Percentiles rank a stretch among this genome's conserved stretches.
Conservation (phyloP, 2,888 invertebrate genomes). For the Drosophila histrio region DNA sequence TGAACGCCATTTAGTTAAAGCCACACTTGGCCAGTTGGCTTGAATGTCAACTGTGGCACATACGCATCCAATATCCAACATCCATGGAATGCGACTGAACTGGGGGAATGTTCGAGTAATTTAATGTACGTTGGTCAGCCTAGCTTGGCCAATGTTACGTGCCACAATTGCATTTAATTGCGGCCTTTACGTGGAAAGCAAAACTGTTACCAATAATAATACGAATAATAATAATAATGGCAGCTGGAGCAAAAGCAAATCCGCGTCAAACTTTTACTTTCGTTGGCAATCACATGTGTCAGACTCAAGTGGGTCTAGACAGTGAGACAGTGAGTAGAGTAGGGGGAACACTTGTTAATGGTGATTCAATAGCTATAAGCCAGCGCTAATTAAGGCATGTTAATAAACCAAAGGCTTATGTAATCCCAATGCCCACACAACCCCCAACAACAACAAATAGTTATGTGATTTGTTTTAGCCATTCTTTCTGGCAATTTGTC, state of each 20-base stretch:
- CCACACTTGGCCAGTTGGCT: conserved; percentile 45
- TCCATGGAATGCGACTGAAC: conserved; percentile 22
- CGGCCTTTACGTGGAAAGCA: conserved; percentile 61
- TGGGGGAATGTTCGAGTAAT: neutral
- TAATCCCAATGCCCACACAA: conserved; percentile 40
- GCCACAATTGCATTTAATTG: conserved; percentile 63
- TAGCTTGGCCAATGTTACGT: conserved; percentile 67
- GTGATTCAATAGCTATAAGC: conserved; percentile 36
- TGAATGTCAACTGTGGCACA: conserved; percentile 67
- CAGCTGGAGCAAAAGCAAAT: conserved; percentile 46
- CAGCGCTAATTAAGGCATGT: conserved; percentile 57
- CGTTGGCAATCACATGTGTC: conserved; percentile 28
- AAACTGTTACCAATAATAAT: conserved; percentile 49
- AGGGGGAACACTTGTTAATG: conserved; percentile 27
- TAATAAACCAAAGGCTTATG: conserved; percentile 66
- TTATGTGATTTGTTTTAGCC: conserved; percentile 35
- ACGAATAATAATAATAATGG: conserved; percentile 29
- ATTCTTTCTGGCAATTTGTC: conserved; percentile 70
- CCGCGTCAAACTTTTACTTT: conserved; percentile 69
- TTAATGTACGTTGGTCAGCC: neutral
- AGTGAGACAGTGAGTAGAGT: neutral
- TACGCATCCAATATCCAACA: conserved; percentile 49
- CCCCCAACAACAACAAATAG: neutral
- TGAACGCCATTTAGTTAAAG: conserved; percentile 64
- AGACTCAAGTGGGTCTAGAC: conserved; percentile 4